Evolutionary conservation across 2,113 vertebrate species (phyloP).

Genomic region (Gnathonemus longibarbis): DNA sequence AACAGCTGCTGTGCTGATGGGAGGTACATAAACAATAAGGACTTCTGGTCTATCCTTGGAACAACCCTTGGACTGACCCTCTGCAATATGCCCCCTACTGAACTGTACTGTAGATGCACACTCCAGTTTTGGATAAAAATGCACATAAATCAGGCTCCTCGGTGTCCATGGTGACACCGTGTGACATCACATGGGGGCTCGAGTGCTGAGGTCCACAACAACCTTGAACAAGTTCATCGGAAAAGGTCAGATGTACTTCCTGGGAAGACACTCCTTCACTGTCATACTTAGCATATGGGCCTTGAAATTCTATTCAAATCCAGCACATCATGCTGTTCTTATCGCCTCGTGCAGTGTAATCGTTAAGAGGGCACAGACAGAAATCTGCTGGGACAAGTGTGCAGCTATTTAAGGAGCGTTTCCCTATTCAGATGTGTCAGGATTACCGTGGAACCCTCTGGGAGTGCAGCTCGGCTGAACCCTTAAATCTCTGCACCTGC

Average conservation of each 20-base stretch:
- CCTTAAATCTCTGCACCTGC: neutral
- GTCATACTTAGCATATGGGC: neutral
- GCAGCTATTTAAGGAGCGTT: neutral
- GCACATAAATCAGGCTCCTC: neutral
- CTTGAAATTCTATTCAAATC: neutral
- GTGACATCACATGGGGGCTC: neutral
- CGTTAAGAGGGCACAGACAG: neutral
- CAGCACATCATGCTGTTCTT: neutral
- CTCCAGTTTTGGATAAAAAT: neutral
- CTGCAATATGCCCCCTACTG: neutral
- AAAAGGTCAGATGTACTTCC: neutral
- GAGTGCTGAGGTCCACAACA: neutral
- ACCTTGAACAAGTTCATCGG: neutral
- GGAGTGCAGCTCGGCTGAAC: neutral
- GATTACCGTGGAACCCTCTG: neutral
- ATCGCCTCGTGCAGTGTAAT: neutral
- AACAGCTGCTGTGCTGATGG: neutral
- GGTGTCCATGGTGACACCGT: neutral
- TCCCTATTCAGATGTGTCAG: neutral
- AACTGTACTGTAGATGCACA: neutral
- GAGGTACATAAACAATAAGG: neutral
- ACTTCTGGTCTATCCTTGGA: neutral
- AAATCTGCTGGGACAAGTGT: neutral
- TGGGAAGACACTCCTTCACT: neutral
- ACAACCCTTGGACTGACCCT: neutral